Base-by-base conservation (phyloP, 2,888 invertebrate species). In the Chrysolina americana region DNA sequence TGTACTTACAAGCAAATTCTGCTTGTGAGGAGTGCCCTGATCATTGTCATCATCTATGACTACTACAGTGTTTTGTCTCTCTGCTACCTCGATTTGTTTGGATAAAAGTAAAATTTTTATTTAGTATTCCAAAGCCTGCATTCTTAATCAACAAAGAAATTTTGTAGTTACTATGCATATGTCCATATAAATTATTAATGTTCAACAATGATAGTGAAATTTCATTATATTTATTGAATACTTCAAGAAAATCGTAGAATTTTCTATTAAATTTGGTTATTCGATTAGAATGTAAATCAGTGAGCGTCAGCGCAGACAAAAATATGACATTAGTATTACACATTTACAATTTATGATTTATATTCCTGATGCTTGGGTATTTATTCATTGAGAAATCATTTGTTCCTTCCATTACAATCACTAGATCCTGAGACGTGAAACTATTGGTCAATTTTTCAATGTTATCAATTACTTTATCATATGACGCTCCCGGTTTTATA, bases 291-390 rank as follows among this genome's bases (percentile, higher is more conserved):
- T 63, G 36, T 63, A 28, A 63, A 63, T 36, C 63, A 63, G 63
- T 63, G 63, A 63, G 63, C 63, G 28, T 63, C 11, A 36, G 36
- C 41, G 63, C 28, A 63, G 63, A 63, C 63, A 63, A 63, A 28
- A 63, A n/a, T n/a, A n/a, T n/a, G n/a, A n/a, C n/a, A n/a, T n/a
- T n/a, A n/a, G n/a, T n/a, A n/a, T n/a, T n/a, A n/a, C n/a, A n/a
- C n/a, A n/a, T n/a, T n/a, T n/a, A n/a, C 63, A 63, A 63, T 63
- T 63, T 63, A 63, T 63, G n/a, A 63, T 63, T 63, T 36, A 63
- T 63, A 63, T 36, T 63, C 28, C 63, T 63, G 63, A 28, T 63
- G 63, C 63, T 63, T 63, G 63, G 63, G 63, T 63, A 63, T 63
- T 36, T 63, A 63, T 63, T 63, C 63, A 23, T 63, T 63, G 36